Conservation (phyloP, 2,113 vertebrate species). For the Passer domesticus region DNA sequence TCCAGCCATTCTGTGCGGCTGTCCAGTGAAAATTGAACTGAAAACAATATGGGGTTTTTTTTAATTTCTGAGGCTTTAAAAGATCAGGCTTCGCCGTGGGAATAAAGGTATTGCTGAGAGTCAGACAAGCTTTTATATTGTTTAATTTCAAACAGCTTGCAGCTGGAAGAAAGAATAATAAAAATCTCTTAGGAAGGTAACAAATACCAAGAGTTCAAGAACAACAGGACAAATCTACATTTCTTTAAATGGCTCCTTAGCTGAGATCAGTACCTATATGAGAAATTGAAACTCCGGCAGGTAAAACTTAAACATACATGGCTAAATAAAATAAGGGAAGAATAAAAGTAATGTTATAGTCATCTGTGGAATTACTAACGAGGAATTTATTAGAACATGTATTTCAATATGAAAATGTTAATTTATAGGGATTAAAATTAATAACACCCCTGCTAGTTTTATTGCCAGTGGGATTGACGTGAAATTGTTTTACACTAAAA, state of each 20-base stretch:
- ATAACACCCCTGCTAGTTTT: neutral
- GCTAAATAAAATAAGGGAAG: neutral
- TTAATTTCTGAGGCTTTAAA: neutral
- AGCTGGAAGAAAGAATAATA: neutral
- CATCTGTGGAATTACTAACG: neutral
- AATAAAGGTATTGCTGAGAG: neutral
- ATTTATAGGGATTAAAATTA: neutral
- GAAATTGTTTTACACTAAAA: neutral
- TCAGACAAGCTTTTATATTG: neutral
- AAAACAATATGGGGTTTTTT: neutral
- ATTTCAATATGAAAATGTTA: constrained; percentile 15
- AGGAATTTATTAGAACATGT: neutral
- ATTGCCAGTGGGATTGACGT: neutral
- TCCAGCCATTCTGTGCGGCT: neutral
- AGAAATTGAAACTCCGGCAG: neutral
- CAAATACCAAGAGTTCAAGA: neutral
- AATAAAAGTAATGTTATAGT: neutral
- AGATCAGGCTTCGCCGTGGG: neutral
- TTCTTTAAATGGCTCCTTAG: neutral
- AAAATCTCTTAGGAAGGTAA: neutral
- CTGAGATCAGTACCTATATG: neutral
- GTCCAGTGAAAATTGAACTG: neutral
- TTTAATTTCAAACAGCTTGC: constrained; percentile 6
- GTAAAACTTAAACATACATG: neutral
- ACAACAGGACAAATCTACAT: neutral